phyloP scores from a whole-genome alignment of 2,113 vertebrate genomes.

The Climacteris rufus region DNA sequence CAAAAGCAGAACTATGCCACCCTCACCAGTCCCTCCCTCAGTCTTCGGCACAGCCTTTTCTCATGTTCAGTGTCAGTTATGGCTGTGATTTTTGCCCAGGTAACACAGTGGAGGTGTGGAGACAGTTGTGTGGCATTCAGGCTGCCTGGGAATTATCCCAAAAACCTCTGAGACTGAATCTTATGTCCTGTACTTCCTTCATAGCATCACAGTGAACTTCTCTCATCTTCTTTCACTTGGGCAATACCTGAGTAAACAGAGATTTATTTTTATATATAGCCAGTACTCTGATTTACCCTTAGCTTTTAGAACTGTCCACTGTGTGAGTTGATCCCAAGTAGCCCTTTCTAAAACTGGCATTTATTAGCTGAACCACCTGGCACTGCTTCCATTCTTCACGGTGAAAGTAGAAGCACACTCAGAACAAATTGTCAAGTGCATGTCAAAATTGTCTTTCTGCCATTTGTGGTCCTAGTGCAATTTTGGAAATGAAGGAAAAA shows the following conservation, averaged over 20 bases:
- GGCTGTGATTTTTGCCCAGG: neutral
- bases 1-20: neutral
- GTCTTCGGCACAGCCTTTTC: neutral
- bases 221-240: neutral
- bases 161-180: neutral
- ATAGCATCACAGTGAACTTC: neutral
- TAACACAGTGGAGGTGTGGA: neutral
- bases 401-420: neutral
- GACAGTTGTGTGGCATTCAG: neutral
- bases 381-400: neutral
- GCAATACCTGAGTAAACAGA: neutral
- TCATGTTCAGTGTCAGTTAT: accelerated
- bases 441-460: neutral
- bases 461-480: neutral
- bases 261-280: neutral
- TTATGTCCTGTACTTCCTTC: neutral
- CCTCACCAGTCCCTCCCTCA: neutral
- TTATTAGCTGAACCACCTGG: neutral
- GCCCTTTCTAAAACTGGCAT: neutral
- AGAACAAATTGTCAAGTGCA: neutral
- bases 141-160: neutral
- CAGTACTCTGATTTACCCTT: neutral
- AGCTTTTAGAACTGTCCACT: neutral
- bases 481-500: neutral
- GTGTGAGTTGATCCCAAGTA: neutral